These are phyloP conservation scores for Pocillopora grandis DNA, from an alignment of 92 coral and sea anemone genomes.

Conservation along the genomic window DNA sequence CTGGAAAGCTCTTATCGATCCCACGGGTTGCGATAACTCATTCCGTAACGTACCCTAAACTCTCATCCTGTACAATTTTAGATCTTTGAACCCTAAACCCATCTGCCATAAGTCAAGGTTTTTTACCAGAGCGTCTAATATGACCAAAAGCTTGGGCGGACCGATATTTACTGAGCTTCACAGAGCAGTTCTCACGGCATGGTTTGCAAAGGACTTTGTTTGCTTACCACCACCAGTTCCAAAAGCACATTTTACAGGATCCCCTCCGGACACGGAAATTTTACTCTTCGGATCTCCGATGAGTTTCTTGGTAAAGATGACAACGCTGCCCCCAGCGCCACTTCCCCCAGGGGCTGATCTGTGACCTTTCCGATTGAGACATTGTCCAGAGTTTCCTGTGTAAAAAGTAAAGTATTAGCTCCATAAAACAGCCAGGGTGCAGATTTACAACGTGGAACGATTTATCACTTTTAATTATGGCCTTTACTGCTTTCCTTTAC, in stretches of 20 bases:
- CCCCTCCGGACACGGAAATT: slow-evolving; percentile 50
- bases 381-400: slow-evolving; percentile 42
- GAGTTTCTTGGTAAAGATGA: slow-evolving; percentile 41
- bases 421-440: too few species aligned
- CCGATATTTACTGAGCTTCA: too few species aligned
- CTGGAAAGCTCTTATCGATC: too few species aligned
- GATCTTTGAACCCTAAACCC: too few species aligned
- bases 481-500: too few species aligned
- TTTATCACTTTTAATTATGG: background rate
- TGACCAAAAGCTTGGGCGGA: background rate
- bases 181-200: background rate
- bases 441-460: background rate
- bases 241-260: slow-evolving; percentile 44
- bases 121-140: too few species aligned
- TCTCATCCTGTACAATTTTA: too few species aligned
- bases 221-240: slow-evolving; percentile 57
- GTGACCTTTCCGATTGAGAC: slow-evolving; percentile 27
- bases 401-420: too few species aligned
- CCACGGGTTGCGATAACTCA: too few species aligned
- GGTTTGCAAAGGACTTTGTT: background rate
- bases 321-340: slow-evolving; percentile 74
- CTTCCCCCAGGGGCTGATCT: slow-evolving; percentile 63
- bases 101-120: too few species aligned
- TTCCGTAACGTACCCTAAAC: too few species aligned
- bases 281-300: slow-evolving; percentile 24